Base-by-base conservation (phyloP, 2,113 vertebrate genomes). In the Grammomys surdaster region DNA sequence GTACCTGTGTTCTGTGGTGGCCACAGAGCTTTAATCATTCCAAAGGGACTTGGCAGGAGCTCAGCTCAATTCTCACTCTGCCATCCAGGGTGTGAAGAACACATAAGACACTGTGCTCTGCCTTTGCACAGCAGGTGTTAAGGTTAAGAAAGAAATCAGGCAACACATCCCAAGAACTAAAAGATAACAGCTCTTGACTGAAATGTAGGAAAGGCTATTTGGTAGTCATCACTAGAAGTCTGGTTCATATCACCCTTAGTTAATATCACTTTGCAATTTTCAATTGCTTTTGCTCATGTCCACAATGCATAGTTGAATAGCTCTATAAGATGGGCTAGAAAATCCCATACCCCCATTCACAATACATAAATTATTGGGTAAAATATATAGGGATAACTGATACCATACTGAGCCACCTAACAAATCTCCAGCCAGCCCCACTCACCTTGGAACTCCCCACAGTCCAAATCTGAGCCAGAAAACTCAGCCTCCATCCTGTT, bases 11-110 rank as follows among this genome's bases (percentile, higher is more conserved):
- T 88, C 82, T 72, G 7, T 24, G 43, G 28, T 90, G 40, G 65
- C 72, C 28, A 36, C 33, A 91, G 51, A 58, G 7, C 33, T 91
- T 19, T 72, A 48, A 91, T 77, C 40, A 75, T 48, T 60, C 78
- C 84, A 65, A 13, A 77, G 33, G n/a, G 96, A 67, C 24, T 72
- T 73, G 76, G 43, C 31, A 84, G 90, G 95, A 77, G 75, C 26
- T 78, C 81, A 6, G 48, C 72, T 90, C 89, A 96, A 43, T 98
- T 96, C 63, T 72, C 91, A 93, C 87, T 76, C 12, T 93, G 69
- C 40, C 43, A 77, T 22, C 65, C 54, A 40, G 19, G 63, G 69
- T 93, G 78, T 94, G 69, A 84, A 93, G 56, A 90, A 89, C 31
- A 40, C 65, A 75, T 46, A 60, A 46, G 5, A 19, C 20, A 2